Evolutionary conservation across 2,113 vertebrate species (phyloP), one percentile per base, ranked within the genome.

Genomic region (Coryphaenoides rupestris): DNA sequence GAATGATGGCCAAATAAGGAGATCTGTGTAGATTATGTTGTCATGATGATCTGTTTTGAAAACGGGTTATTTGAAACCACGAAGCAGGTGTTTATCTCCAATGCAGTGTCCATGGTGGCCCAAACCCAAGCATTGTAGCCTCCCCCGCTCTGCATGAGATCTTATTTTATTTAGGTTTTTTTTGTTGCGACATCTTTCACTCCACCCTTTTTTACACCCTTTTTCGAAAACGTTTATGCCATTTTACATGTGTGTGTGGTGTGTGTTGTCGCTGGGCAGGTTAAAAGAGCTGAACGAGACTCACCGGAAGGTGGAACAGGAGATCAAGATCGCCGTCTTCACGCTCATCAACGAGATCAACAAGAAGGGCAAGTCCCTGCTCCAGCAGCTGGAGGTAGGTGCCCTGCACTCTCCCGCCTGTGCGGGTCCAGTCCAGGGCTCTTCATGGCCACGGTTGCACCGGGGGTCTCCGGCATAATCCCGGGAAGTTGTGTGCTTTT

Each of bases 301-400:
- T 1, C 98, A 99, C 78, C 95, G 90, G 88, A 93, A 98, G 84
- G 95, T 99, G 78, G 97, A 99, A 79, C 95, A 99, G 75, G 97
- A 99, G 79, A 99, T 99, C 88, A 99, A 99, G 91, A 96, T 99
- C 65, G 96, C 97, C 50, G 96, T 99, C 79, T 99, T 98, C 88
- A 99, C 97, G 22, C 95, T 99, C 66, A 98, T 99, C 89, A 99
- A 98, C 84, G 97, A 99, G 88, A 99, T 99, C 87, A 99, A 99
- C 92, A 98, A 98, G 86, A 99, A 99, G 85, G 97, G 97, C 68
- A 99, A 98, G 85, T 93, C 94, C 84, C 91, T 99, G 52, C 87
- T 99, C 56, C 97, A 99, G 86, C 96, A 99, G 86, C 85, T 99
- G 73, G 96, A 99, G 95, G 96, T 50, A n/a, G 16, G 47, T 17